phyloP scores from a whole-genome alignment of 2,888 invertebrate species.

The Stramonita haemastoma region DNA sequence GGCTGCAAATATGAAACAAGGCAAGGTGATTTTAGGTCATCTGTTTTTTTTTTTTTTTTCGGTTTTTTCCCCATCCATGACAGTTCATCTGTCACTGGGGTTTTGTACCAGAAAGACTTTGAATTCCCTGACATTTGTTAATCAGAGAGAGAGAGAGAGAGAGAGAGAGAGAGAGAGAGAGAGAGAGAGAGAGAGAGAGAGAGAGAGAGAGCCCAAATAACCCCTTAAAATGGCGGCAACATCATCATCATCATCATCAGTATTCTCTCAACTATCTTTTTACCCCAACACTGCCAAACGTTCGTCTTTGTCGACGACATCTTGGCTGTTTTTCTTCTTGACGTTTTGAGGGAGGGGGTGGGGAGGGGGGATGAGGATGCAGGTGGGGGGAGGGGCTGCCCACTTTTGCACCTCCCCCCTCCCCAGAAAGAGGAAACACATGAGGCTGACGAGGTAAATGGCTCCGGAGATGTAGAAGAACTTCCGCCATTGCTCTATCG shows the following conservation, averaged over 20 bases:
- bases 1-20: no score
- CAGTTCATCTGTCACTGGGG: not conserved
- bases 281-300: no score
- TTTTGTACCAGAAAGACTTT: not conserved
- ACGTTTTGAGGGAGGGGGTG: not conserved
- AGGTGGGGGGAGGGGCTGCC: conserved; percentile 38
- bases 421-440: conserved; percentile 44
- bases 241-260: no score
- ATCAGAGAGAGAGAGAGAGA: not conserved
- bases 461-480: conserved; percentile 52
- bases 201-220: not conserved
- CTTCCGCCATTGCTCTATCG: conserved; percentile 49
- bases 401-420: conserved; percentile 51
- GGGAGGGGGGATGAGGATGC: not conserved
- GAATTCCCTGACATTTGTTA: not conserved
- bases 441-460: conserved; percentile 46
- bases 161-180: conserved; percentile 16
- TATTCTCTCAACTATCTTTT: no score
- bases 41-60: no score
- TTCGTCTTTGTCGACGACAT: no score
- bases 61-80: no score
- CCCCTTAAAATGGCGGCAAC: no score
- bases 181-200: not conserved
- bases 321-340: no score
- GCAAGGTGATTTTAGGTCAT: not conserved